These are phyloP conservation scores for Sepiola atlantica DNA, from an alignment of 2,888 invertebrate genomes.

Conservation along the genomic window DNA sequence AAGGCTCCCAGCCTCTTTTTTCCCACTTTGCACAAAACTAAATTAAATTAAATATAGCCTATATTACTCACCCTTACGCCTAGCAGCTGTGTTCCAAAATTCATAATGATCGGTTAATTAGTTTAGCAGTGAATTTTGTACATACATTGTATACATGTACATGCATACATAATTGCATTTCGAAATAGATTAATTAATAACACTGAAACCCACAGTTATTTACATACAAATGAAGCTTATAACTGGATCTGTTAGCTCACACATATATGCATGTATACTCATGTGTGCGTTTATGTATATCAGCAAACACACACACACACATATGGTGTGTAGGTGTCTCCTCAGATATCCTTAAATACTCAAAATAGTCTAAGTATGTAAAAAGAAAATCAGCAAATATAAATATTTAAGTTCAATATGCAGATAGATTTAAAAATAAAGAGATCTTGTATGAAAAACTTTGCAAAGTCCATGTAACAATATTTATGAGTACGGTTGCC, in stretches of 20 bases:
- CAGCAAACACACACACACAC: background rate
- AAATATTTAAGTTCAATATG: background rate
- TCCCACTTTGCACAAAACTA: no score
- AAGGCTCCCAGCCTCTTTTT: no score
- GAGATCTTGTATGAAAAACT: slow-evolving; percentile 9
- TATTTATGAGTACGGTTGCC: background rate
- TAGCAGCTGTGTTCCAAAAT: no score
- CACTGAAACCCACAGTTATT: background rate
- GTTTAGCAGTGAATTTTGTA: no score
- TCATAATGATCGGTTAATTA: no score
- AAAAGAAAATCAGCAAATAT: background rate
- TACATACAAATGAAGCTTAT: background rate
- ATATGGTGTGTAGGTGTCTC: background rate
- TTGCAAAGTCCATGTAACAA: slow-evolving; percentile 9
- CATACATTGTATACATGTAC: no score
- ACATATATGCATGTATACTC: background rate
- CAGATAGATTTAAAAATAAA: slow-evolving; percentile 5
- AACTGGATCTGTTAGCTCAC: no score
- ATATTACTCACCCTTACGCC: no score
- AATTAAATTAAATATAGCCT: no score
- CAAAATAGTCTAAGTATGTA: background rate
- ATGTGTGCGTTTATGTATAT: background rate
- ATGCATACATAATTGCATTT: background rate
- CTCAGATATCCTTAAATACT: background rate
- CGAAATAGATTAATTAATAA: background rate